Percentiles rank a stretch among this genome's conserved stretches.
Evolutionary conservation across 2,797 vertebrate species (phyloP).

Genomic region (Pelobates cultripes): DNA sequence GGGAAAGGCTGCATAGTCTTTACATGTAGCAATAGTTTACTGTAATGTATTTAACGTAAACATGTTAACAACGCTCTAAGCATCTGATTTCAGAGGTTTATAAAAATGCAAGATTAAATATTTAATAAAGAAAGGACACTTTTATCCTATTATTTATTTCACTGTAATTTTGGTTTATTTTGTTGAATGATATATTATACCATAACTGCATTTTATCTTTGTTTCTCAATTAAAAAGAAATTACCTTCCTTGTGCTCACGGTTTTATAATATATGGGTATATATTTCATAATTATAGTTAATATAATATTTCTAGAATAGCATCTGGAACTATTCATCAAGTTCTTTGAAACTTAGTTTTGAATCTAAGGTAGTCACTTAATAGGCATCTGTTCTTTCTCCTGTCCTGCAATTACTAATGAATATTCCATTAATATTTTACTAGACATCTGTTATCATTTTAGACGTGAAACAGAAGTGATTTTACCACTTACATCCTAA

Average conservation of each 20-base stretch:
- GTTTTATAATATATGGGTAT: neutral
- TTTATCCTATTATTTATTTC: too few species aligned
- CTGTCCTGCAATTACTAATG: conserved; percentile 54
- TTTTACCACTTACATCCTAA: conserved; percentile 20
- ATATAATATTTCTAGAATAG: neutral
- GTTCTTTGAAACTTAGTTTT: conserved; percentile 23
- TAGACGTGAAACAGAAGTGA: conserved; percentile 32
- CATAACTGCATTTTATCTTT: too few species aligned
- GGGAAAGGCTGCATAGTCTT: too few species aligned
- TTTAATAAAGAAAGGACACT: too few species aligned
- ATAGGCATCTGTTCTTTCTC: conserved; percentile 45
- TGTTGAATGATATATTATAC: too few species aligned
- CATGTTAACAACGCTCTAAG: too few species aligned
- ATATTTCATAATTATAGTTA: neutral
- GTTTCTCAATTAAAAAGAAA: neutral
- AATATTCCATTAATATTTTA: conserved; percentile 56
- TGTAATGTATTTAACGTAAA: too few species aligned
- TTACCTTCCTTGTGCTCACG: neutral
- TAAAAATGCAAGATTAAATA: too few species aligned
- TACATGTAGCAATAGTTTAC: too few species aligned
- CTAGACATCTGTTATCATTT: conserved; percentile 52
- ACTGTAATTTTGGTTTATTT: too few species aligned
- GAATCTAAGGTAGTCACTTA: conserved; percentile 32
- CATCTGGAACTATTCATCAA: conserved; percentile 18
- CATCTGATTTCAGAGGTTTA: too few species aligned